Conservation (phyloP, 2,888 invertebrate species). For the Coenonympha glycerion region DNA sequence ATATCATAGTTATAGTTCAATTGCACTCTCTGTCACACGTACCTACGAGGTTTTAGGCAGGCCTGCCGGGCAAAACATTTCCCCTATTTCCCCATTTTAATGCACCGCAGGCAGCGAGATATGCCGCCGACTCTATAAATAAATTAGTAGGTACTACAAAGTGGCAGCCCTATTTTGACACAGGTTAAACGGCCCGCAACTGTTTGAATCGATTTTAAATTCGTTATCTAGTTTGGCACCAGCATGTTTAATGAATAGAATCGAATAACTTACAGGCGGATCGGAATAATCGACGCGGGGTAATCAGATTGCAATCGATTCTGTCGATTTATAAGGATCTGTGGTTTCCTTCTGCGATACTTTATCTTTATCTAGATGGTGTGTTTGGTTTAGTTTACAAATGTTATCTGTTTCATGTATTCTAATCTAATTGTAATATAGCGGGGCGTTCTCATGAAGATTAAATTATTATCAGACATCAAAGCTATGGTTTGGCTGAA, state of each 20-base stretch:
- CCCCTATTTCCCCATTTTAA: too few relatives aligned
- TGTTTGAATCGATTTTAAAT: slow-evolving; percentile 60
- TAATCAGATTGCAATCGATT: slow-evolving; percentile 68
- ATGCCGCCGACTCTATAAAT: neutral
- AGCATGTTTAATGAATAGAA: slow-evolving; percentile 68
- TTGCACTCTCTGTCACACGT: too few relatives aligned
- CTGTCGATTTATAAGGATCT: slow-evolving; percentile 68
- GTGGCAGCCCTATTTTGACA: slow-evolving; percentile 41
- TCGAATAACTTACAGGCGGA: slow-evolving; percentile 67
- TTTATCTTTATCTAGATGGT: slow-evolving; percentile 34
- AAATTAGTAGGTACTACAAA: neutral
- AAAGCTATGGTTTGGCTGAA: too few relatives aligned
- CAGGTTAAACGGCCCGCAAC: slow-evolving; percentile 51
- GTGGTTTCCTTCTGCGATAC: slow-evolving; percentile 49
- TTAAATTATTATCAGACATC: too few relatives aligned
- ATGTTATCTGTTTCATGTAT: slow-evolving; percentile 35
- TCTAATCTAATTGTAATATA: slow-evolving; percentile 28
- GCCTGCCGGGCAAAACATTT: too few relatives aligned
- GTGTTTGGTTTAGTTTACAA: slow-evolving; percentile 33
- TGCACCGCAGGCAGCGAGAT: too few relatives aligned
- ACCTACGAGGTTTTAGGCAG: too few relatives aligned
- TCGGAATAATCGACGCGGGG: slow-evolving; percentile 72
- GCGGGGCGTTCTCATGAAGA: too few relatives aligned
- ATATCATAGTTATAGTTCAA: too few relatives aligned
- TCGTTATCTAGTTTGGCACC: slow-evolving; percentile 57